phyloP scores from a whole-genome alignment of 2,888 invertebrate genomes.

The Drosophila mettleri region DNA sequence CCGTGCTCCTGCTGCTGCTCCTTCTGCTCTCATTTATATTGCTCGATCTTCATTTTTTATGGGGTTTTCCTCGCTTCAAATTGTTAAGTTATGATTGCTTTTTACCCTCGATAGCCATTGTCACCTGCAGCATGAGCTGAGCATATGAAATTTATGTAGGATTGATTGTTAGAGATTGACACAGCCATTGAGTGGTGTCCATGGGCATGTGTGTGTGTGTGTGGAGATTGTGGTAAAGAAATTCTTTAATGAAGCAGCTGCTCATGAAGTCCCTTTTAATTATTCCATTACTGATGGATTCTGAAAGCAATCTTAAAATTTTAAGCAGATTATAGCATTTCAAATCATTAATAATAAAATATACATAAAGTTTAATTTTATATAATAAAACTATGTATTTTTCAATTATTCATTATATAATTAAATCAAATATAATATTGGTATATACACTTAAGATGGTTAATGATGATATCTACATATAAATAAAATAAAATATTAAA shows the following conservation, averaged over 20 bases:
- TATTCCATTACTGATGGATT: slow-evolving; percentile 2
- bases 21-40: slow-evolving; percentile 28
- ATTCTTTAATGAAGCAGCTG: slow-evolving; percentile 45
- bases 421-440: too few species aligned
- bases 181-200: neutral
- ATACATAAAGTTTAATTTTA: neutral
- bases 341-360: neutral
- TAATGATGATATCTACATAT: too few species aligned
- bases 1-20: neutral
- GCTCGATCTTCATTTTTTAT: slow-evolving; percentile 25
- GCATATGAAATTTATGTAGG: slow-evolving; percentile 38
- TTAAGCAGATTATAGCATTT: neutral
- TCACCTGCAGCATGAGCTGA: slow-evolving; percentile 59
- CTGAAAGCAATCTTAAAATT: neutral
- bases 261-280: slow-evolving; percentile 32
- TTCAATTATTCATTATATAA: too few species aligned
- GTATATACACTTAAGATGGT: too few species aligned
- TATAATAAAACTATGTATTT: neutral
- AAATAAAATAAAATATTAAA: too few species aligned
- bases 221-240: slow-evolving; percentile 1
- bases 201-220: neutral
- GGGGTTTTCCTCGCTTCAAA: slow-evolving; percentile 44
- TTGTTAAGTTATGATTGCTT: slow-evolving; percentile 74
- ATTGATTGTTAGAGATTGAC: slow-evolving; percentile 59
- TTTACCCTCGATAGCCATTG: slow-evolving; percentile 58